Evolutionary conservation across 1,140 invertebrate species (phyloP).

Genomic region (Thaumatotibia leucotreta): DNA sequence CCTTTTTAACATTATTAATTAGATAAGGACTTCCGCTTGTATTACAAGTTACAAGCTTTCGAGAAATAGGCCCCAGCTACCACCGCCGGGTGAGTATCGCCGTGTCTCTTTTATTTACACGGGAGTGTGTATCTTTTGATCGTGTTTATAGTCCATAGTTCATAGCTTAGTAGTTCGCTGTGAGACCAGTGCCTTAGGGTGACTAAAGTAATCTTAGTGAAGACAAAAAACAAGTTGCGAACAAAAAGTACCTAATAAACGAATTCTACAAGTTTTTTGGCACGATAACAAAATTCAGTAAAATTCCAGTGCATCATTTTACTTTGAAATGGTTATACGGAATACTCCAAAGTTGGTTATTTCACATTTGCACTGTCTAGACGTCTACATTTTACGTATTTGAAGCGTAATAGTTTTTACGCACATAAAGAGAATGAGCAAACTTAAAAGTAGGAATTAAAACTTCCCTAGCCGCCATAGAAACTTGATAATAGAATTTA

Average conservation of each 20-base stretch:
- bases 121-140: no score
- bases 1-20: no score
- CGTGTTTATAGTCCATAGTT: no score
- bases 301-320: neutral
- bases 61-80: no score
- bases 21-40: no score
- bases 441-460: neutral
- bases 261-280: neutral
- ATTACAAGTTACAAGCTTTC: no score
- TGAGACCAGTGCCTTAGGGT: no score
- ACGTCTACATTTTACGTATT: neutral
- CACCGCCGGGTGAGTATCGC: no score
- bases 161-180: no score
- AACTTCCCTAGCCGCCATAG: neutral
- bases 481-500: neutral
- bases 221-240: neutral
- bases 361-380: neutral
- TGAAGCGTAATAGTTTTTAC: neutral
- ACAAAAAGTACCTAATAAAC: neutral
- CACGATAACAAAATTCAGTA: neutral
- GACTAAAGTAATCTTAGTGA: neutral
- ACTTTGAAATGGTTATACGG: neutral
- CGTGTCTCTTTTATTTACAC: no score
- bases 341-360: neutral
- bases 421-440: neutral